Percentiles rank a stretch among this genome's conserved stretches.
Conservation (phyloP, 2,113 vertebrate species). For the Progne subis region DNA sequence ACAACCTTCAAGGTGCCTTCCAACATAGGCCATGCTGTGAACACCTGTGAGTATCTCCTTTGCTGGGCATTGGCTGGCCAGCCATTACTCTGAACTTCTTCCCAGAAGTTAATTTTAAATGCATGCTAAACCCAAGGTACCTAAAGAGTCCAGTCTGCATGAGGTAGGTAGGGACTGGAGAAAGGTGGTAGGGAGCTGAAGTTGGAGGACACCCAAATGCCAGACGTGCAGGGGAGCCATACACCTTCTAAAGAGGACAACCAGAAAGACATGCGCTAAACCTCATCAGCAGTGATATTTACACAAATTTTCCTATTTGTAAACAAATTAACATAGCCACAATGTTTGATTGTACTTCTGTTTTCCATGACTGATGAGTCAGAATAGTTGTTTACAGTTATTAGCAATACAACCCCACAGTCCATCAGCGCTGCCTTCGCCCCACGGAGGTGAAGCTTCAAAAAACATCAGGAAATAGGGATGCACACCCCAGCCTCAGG, state of each 20-base stretch:
- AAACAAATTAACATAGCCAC: background rate
- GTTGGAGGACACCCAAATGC: fast-evolving
- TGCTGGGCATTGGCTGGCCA: background rate
- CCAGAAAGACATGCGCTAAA: background rate
- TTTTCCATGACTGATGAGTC: background rate
- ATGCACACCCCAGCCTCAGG: background rate
- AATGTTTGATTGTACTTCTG: background rate
- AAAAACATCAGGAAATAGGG: background rate
- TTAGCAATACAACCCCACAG: background rate
- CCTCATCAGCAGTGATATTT: background rate
- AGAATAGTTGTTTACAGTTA: background rate
- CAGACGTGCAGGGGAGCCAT: background rate
- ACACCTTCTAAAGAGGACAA: background rate
- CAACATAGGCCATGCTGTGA: background rate
- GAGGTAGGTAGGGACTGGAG: background rate
- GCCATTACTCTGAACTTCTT: background rate
- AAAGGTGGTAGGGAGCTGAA: background rate
- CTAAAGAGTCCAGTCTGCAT: background rate
- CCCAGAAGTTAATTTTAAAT: background rate
- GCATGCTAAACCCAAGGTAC: background rate
- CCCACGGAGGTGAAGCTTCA: background rate
- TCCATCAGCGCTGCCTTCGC: background rate
- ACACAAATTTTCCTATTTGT: background rate
- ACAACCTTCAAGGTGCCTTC: background rate
- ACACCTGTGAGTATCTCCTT: background rate